phyloP scores from a whole-genome alignment of 2,797 vertebrate species.

The Hephaestus fuliginosus region DNA sequence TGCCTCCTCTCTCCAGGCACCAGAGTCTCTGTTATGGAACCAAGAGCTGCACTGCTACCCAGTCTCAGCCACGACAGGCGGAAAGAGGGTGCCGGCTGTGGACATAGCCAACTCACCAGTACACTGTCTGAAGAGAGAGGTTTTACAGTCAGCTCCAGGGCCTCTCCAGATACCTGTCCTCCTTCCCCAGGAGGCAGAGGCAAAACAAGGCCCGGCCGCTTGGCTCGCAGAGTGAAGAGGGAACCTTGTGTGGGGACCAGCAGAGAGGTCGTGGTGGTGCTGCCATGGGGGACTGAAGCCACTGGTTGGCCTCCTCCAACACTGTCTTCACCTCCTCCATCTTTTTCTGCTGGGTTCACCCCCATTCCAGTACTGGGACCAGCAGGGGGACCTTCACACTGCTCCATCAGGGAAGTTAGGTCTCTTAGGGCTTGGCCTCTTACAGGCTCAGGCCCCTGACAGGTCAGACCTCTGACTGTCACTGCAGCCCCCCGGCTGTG shows the following conservation, averaged over 20 bases:
- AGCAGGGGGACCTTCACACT: slow-evolving; percentile 86
- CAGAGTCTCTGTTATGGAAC: slow-evolving; percentile 95
- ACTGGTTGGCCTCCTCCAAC: slow-evolving; percentile 72
- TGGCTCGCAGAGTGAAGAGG: slow-evolving; percentile 91
- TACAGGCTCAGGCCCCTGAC: slow-evolving; percentile 92
- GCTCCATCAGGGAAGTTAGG: slow-evolving; percentile 90
- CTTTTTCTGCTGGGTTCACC: slow-evolving; percentile 69
- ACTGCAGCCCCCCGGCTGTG: slow-evolving; percentile 87
- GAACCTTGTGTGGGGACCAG: slow-evolving; percentile 90
- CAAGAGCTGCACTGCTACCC: slow-evolving; percentile 91
- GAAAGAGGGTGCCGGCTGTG: slow-evolving; percentile 89
- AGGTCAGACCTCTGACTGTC: slow-evolving; percentile 92
- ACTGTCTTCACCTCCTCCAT: slow-evolving; percentile 70
- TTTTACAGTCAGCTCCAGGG: slow-evolving; percentile 91
- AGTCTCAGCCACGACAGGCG: slow-evolving; percentile 93
- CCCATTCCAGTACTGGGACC: slow-evolving; percentile 74
- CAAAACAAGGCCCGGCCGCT: slow-evolving; percentile 88
- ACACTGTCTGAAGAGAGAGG: slow-evolving; percentile 92
- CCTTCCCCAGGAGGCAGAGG: slow-evolving; percentile 86
- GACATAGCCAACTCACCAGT: slow-evolving; percentile 91
- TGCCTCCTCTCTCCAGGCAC: slow-evolving; percentile 94
- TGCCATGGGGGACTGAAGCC: slow-evolving; percentile 71
- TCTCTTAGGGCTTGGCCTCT: slow-evolving; percentile 92
- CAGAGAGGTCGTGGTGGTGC: slow-evolving; percentile 76
- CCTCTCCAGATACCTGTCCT: slow-evolving; percentile 84